Conservation (phyloP, 2,888 invertebrate genomes). For the Atrina japonica region DNA sequence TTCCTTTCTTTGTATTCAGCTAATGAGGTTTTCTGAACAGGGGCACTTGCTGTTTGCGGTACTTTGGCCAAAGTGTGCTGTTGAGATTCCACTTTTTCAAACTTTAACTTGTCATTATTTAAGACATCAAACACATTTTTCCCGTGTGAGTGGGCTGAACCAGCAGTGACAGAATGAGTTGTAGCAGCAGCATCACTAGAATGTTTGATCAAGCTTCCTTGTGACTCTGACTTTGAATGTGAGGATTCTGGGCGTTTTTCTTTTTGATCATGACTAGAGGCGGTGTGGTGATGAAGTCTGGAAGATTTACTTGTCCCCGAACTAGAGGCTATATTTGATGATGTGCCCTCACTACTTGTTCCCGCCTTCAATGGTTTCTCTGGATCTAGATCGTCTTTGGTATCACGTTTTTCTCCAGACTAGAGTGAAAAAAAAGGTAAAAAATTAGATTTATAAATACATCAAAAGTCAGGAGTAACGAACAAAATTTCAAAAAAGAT, state of each 20-base stretch:
- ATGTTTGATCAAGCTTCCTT: slow-evolving; percentile 7
- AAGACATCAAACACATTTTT: slow-evolving; percentile 33
- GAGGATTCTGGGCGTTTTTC: slow-evolving; percentile 1
- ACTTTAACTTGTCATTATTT: neutral
- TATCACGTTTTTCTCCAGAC: slow-evolving; percentile 19
- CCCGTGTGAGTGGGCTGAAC: slow-evolving; percentile 12
- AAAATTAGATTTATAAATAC: no score
- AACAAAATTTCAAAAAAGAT: no score
- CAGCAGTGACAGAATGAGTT: neutral
- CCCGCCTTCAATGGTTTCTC: slow-evolving; percentile 3
- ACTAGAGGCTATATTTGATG: neutral
- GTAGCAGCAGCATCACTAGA: slow-evolving; percentile 1
- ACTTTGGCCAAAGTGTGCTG: neutral
- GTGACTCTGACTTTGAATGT: slow-evolving; percentile 2
- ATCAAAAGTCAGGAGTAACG: no score
- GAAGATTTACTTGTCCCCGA: slow-evolving; percentile 9
- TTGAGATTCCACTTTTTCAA: slow-evolving; percentile 1
- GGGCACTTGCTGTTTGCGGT: slow-evolving; percentile 2
- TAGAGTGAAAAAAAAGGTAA: neutral
- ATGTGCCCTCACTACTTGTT: neutral
- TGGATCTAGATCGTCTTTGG: slow-evolving; percentile 10
- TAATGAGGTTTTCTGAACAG: slow-evolving; percentile 27
- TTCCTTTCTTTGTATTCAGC: slow-evolving; percentile 37
- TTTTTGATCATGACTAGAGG: slow-evolving; percentile 23
- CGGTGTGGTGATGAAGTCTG: slow-evolving; percentile 17